Evolutionary conservation across 1,140 invertebrate species (phyloP), one percentile per base, ranked within the genome.

Genomic region (Coboldia fuscipes): DNA sequence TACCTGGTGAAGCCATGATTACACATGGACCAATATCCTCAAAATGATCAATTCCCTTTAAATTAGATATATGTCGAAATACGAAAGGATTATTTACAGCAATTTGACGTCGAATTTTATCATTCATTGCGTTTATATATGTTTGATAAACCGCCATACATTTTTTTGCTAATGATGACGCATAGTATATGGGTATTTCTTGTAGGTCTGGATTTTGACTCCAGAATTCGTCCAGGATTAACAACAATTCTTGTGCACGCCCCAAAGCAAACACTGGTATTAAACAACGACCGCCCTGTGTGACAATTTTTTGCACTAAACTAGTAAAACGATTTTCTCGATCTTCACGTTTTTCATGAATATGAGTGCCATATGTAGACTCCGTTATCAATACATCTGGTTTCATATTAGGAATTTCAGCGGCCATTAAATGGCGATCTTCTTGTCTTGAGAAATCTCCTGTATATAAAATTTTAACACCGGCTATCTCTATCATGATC

Each of bases 71-170:
- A 49, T 98, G 94, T 46, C 93, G 85, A 57, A 99, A 99, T 2
- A 97, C 85, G 61, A 99, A 99, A 1, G 96, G 96, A 65, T 98
- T 98, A 51, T 93, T 96, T 21, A 97, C 81, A 1, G 89, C 84
- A 45, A 98, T 97, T 60, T 98, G 93, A 6, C 88, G 57, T 14
- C 81, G 67, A 42, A 99, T 98, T 48, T 79, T 78, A 42, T 97
- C 89, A 54, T 99, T 99, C 96, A 99, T 99, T 0, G 93, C 92
- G 60, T 97, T 96, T 0, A 98, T 80, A 52, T 97, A 98, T 0
- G 94, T 99, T 57, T 99, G 94, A 62, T 99, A 99, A 1, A 99
- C 94, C 37, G 89, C 83, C 93, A 99, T 99, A 53, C 96, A 99
- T 51, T 99, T 99, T 56, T 98, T 98, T 3, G 96, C 96, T 24